Evolutionary conservation across 2,113 vertebrate genomes (phyloP).

Genomic region (Alligator sinensis): DNA sequence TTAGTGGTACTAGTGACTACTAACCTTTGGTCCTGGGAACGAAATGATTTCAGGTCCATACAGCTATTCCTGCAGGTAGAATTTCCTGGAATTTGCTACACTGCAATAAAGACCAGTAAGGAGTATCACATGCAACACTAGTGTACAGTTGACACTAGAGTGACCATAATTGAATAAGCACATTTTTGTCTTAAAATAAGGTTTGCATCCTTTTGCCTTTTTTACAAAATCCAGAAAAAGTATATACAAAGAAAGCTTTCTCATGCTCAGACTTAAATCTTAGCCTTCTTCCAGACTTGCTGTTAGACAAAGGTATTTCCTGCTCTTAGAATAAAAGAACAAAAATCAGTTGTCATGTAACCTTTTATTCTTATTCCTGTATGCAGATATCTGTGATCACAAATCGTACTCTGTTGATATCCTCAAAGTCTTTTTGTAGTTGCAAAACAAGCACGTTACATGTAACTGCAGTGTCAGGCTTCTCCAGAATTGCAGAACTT

Average conservation of each 20-base stretch:
- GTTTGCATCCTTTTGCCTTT: not conserved
- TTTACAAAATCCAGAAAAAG: not conserved
- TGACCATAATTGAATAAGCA: accelerated
- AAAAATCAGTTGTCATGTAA: not conserved
- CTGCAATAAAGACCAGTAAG: not conserved
- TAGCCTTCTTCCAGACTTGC: not conserved
- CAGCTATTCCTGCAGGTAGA: not conserved
- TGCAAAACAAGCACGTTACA: not conserved
- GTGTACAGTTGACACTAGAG: not conserved
- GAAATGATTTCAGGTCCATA: not conserved
- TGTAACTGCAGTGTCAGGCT: not conserved
- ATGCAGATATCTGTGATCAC: not conserved
- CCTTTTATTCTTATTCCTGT: not conserved
- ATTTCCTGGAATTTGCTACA: not conserved
- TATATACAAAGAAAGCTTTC: not conserved
- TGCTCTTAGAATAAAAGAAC: not conserved
- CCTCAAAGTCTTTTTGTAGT: not conserved
- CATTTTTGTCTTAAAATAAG: not conserved
- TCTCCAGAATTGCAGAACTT: not conserved
- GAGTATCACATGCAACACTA: not conserved
- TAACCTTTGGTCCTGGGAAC: not conserved
- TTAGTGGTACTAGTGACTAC: not conserved
- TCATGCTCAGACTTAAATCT: not conserved
- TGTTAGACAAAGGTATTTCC: not conserved
- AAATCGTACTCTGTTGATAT: not conserved